phyloP scores from a whole-genome alignment of 2,113 vertebrate genomes.

The Gopherus evgoodei region DNA sequence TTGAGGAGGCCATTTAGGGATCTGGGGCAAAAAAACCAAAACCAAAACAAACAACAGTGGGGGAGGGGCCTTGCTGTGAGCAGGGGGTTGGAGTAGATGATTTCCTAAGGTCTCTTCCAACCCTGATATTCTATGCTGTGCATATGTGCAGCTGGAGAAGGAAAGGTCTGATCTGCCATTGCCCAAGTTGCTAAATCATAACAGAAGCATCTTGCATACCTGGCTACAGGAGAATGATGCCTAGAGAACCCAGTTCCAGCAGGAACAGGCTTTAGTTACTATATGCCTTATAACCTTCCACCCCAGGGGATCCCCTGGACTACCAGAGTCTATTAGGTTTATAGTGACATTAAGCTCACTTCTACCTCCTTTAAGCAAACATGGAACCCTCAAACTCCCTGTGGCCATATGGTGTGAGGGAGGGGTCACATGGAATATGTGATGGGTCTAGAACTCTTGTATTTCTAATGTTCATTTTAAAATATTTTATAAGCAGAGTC shows the following conservation, averaged over 20 bases:
- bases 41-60: too few species aligned
- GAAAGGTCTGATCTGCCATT: not conserved
- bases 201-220: not conserved
- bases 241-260: not conserved
- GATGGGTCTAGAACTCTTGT: not conserved
- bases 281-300: not conserved
- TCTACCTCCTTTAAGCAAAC: not conserved
- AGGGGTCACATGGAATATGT: not conserved
- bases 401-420: too few species aligned
- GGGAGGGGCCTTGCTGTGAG: too few species aligned
- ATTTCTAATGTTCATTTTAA: not conserved
- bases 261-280: not conserved
- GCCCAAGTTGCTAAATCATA: not conserved
- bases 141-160: not conserved
- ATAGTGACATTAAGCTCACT: not conserved
- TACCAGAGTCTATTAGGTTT: not conserved
- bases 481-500: not conserved
- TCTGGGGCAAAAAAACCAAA: too few species aligned
- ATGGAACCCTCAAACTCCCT: not conserved
- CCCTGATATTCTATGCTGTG: not conserved
- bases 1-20: too few species aligned
- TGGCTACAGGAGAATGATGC: not conserved
- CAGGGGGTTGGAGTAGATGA: accelerated
- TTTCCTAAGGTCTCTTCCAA: too few species aligned
- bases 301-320: not conserved